phyloP scores from a whole-genome alignment of 2,888 invertebrate species.

The Escarpia spicata region DNA sequence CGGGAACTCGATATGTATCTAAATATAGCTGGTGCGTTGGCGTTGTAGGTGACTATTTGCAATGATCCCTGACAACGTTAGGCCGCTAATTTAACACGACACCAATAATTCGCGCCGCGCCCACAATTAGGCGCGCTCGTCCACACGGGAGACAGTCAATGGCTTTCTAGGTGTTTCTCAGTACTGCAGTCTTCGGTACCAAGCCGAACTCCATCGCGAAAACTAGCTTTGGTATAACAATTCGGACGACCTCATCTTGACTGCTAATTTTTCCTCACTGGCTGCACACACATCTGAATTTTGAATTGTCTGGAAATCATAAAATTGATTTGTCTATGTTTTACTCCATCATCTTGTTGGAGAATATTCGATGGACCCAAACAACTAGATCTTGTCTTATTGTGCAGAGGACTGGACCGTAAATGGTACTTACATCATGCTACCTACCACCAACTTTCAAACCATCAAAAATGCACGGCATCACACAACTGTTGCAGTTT shows the following conservation, averaged over 20 bases:
- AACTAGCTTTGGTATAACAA: background rate
- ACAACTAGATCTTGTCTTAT: too few relatives aligned
- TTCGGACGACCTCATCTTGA: background rate
- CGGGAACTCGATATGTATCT: background rate
- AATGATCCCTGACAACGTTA: background rate
- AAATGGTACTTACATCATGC: background rate
- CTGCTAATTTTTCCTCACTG: too few relatives aligned
- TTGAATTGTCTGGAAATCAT: too few relatives aligned
- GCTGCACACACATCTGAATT: too few relatives aligned
- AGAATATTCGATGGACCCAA: too few relatives aligned
- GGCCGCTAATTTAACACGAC: background rate
- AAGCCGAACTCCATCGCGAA: background rate
- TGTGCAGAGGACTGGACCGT: background rate
- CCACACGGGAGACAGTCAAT: background rate
- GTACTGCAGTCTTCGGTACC: background rate
- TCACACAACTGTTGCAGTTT: background rate
- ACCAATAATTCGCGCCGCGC: background rate
- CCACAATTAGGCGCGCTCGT: background rate
- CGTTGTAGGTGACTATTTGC: background rate
- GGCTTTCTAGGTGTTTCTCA: background rate
- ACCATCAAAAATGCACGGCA: background rate
- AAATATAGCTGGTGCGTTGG: background rate
- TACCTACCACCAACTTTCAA: background rate
- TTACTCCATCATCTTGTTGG: too few relatives aligned
- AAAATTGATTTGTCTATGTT: too few relatives aligned